phyloP scores from a whole-genome alignment of 2,888 invertebrate species.

The Acanthacorydalis orientalis region DNA sequence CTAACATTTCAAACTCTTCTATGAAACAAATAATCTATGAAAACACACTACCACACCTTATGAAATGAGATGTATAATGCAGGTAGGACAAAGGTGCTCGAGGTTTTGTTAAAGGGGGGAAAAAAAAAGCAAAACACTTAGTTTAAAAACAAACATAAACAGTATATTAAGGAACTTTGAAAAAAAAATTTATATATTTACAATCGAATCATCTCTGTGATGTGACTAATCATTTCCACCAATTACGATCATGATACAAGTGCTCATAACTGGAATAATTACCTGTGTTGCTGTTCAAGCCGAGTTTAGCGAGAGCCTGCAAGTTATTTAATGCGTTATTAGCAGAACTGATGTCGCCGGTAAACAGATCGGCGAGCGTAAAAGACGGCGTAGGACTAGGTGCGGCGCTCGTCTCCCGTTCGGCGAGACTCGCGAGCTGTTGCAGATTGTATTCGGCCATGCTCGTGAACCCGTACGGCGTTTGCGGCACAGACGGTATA shows the following conservation, averaged over 20 bases:
- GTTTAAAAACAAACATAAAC: constrained; percentile 3
- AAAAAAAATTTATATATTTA: background rate
- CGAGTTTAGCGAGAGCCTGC: constrained; percentile 77
- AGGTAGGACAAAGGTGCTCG: background rate
- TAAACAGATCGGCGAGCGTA: constrained; percentile 59
- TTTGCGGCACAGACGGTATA: constrained; percentile 24
- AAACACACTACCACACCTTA: background rate
- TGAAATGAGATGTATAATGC: background rate
- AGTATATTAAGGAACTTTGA: constrained; percentile 4
- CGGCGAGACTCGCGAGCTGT: constrained; percentile 66
- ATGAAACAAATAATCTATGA: too few species aligned
- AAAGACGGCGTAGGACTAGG: constrained; percentile 40
- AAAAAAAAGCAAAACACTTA: constrained; percentile 5
- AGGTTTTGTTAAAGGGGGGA: background rate
- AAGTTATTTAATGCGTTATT: constrained; percentile 74
- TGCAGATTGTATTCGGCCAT: constrained; percentile 79
- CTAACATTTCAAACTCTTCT: too few species aligned
- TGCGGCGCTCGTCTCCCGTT: constrained; percentile 30
- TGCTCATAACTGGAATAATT: constrained; percentile 13
- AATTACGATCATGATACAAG: constrained; percentile 2
- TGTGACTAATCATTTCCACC: constrained; percentile 6
- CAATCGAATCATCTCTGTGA: constrained; percentile 2
- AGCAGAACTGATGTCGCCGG: constrained; percentile 47
- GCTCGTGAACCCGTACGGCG: constrained; percentile 40
- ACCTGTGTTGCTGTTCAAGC: constrained; percentile 45